Conservation (phyloP, 2,888 invertebrate species). For the Sussaba pulchella region DNA sequence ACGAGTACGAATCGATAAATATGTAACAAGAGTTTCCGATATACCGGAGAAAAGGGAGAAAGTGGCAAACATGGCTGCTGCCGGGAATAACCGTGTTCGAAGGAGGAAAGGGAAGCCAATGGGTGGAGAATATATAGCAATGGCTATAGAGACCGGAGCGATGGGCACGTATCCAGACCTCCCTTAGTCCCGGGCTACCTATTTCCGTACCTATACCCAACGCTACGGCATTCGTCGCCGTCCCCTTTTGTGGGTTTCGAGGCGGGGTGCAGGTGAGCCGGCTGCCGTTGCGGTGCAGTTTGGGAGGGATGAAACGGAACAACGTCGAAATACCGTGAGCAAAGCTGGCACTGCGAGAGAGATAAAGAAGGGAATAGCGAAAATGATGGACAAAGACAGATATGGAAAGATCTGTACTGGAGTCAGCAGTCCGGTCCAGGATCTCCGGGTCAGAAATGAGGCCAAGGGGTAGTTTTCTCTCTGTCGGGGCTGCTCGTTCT, state of each 20-base stretch:
- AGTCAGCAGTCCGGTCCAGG: slow-evolving; percentile 41
- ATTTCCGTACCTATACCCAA: slow-evolving; percentile 33
- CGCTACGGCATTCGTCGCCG: slow-evolving; percentile 13
- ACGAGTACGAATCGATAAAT: slow-evolving; percentile 13
- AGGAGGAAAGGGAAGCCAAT: slow-evolving; percentile 37
- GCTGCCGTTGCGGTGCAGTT: slow-evolving; percentile 8
- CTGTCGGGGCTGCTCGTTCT: slow-evolving; percentile 43
- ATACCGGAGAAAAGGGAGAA: slow-evolving; percentile 52
- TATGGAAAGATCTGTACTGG: neutral
- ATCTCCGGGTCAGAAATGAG: slow-evolving; percentile 53
- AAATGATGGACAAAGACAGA: slow-evolving; percentile 18
- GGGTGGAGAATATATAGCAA: slow-evolving; percentile 60
- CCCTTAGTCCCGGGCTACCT: slow-evolving; percentile 57
- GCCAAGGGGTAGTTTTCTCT: slow-evolving; percentile 54
- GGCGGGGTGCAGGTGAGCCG: slow-evolving; percentile 59
- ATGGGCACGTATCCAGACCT: slow-evolving; percentile 72
- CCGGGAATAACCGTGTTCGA: slow-evolving; percentile 34
- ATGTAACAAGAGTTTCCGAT: neutral
- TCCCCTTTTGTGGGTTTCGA: slow-evolving; percentile 44
- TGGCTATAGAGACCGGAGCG: slow-evolving; percentile 69
- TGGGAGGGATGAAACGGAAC: slow-evolving; percentile 39
- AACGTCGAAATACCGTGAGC: slow-evolving; percentile 23
- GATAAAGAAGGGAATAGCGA: neutral
- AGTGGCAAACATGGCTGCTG: slow-evolving; percentile 63
- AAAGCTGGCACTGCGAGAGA: slow-evolving; percentile 1